Percentiles rank a stretch among this genome's conserved stretches.
Conservation (phyloP, 2,888 invertebrate genomes). For the Lepidochrysops patricia region DNA sequence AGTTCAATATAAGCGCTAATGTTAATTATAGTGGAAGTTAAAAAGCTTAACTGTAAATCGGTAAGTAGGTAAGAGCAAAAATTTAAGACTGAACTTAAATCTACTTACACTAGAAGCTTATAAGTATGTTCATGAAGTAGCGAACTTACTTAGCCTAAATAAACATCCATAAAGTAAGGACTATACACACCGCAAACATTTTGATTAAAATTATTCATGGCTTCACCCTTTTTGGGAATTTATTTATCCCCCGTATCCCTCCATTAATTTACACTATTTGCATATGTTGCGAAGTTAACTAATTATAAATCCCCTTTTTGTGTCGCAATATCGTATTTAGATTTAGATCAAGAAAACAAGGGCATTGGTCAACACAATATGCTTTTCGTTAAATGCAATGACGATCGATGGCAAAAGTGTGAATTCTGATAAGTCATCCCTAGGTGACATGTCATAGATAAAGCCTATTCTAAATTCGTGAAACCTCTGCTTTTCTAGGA, state of each 20-base stretch:
- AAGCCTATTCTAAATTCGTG: no score
- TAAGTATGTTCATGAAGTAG: neutral
- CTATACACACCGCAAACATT: neutral
- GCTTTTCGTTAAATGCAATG: no score
- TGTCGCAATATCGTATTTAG: neutral
- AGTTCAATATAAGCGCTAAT: no score
- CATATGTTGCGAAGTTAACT: neutral
- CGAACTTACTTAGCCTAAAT: neutral
- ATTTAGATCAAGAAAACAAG: no score
- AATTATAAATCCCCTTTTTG: neutral
- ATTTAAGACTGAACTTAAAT: neutral
- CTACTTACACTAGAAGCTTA: neutral
- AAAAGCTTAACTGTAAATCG: neutral
- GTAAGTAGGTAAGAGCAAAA: neutral
- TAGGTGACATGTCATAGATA: no score
- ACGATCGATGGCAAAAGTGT: no score
- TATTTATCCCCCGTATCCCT: constrained; percentile 5
- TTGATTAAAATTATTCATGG: constrained; percentile 9
- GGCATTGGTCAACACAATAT: no score
- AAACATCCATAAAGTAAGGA: neutral
- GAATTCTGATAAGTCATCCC: no score
- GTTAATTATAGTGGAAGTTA: neutral
- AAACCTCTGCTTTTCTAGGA: no score
- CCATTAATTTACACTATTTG: constrained; percentile 1
- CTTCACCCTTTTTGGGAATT: constrained; percentile 9